Evolutionary conservation across 2,888 invertebrate genomes (phyloP), one percentile per base, ranked within the genome.

Genomic region (Pseudoips prasinana): DNA sequence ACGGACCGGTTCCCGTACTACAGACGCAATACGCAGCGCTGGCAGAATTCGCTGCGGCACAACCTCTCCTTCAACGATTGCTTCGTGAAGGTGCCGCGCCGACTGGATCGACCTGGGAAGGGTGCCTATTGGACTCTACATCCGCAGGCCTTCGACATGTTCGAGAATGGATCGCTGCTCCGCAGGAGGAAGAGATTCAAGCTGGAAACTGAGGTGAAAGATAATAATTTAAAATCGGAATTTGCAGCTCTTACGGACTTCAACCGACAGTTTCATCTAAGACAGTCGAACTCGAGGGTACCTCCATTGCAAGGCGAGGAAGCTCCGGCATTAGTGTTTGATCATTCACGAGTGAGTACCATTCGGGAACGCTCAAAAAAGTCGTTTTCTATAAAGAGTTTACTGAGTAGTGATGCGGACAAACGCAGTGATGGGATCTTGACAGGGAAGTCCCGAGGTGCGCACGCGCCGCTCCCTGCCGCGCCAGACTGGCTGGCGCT

Each of bases 1-100:
- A 97, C 96, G 87, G 96, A 97, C 75, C 90, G 82, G 90, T 96
- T 96, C 80, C 96, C 96, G 29, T 96, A 96, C 81, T 96, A 96
- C 85, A 91, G 95, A 38, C 93, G 94, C 69, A 96, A 96, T 81
- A 96, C 96, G 11, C 96, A 96, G 82, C 90, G 96, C 52, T 94
- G 94, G 94, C 94, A 94, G 83, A 94, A 94, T 77, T 94, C 94
- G 5, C 84, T 94, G 74, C 90, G 98, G 33, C 98, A 98, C 90
- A 98, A 98, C 85, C 90, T 98, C 41, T 96, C 96, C 37, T 98
- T 98, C 90, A 98, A 98, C 86, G 98, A 98, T 87, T 98, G 98
- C 84, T 98, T 98, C 85, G 95, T 98, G 69, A 98, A 98, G 90
- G 92, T 93, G 58, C 96, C 95, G 32, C 90, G 94, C 14, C 88